phyloP scores from a whole-genome alignment of 2,113 vertebrate species.

The Rattus rattus region DNA sequence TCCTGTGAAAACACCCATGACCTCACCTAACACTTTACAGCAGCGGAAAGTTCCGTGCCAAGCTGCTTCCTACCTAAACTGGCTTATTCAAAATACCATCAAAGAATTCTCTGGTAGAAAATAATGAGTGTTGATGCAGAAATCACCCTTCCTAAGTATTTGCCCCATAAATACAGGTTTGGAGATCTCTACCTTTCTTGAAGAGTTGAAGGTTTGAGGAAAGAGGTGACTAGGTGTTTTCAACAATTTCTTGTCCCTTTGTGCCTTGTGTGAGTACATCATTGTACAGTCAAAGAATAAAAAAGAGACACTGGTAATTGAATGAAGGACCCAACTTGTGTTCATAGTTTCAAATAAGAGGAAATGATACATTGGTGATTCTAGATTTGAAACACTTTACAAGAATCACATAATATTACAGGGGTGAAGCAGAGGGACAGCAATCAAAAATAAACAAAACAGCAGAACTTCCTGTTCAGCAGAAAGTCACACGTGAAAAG shows the following conservation, averaged over 20 bases:
- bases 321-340: not conserved
- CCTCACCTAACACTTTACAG: not conserved
- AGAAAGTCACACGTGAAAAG: not conserved
- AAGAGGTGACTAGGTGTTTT: not conserved
- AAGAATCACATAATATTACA: not conserved
- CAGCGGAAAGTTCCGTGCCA: not conserved
- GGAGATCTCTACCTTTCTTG: not conserved
- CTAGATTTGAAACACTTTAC: not conserved
- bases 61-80: not conserved
- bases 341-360: not conserved
- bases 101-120: constrained; percentile 6
- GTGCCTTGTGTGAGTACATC: not conserved
- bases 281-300: not conserved
- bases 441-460: not conserved
- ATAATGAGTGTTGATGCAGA: not conserved
- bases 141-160: not conserved
- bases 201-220: not conserved
- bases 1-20: not conserved
- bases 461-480: not conserved
- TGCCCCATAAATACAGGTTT: not conserved
- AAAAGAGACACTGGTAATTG: too few relatives aligned
- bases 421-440: not conserved
- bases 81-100: not conserved
- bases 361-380: not conserved
- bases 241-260: too few relatives aligned